Evolutionary conservation across 1,140 invertebrate genomes (phyloP).

Genomic region (Drosophila erecta): DNA sequence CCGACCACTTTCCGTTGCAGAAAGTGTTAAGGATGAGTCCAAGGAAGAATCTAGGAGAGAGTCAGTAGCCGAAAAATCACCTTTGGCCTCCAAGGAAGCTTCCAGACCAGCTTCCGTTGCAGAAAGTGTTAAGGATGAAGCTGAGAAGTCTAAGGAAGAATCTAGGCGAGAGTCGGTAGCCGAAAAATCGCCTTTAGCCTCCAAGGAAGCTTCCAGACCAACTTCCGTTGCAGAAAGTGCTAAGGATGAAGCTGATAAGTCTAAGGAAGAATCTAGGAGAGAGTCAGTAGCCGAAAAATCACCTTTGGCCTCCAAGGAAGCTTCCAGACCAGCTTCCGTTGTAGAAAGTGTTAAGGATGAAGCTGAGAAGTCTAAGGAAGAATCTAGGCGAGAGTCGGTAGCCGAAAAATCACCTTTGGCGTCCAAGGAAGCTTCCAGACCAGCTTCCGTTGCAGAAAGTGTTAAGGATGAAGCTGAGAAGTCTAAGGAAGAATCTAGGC

Average conservation of each 20-base stretch:
- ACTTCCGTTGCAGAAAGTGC: constrained; percentile 32
- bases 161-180: background rate
- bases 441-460: constrained; percentile 10
- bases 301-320: constrained; percentile 1
- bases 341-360: constrained; percentile 23
- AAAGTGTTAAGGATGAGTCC: constrained; percentile 7
- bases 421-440: too few species aligned
- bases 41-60: too few species aligned
- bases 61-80: background rate
- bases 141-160: background rate
- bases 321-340: constrained; percentile 37
- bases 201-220: constrained; percentile 35
- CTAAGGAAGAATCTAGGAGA: constrained; percentile 18
- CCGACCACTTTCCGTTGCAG: background rate
- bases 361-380: constrained; percentile 1
- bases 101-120: constrained; percentile 48
- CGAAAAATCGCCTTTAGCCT: too few species aligned
- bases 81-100: constrained; percentile 17
- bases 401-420: too few species aligned
- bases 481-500: background rate
- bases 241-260: constrained; percentile 11
- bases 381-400: too few species aligned
- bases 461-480: constrained; percentile 2
- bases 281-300: constrained; percentile 41
- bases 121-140: constrained; percentile 19